A percentile compares a stretch with the other conserved stretches of the same genome.
phyloP scores from a whole-genome alignment of 2,797 vertebrate species.

The Cossypha polioptera region DNA sequence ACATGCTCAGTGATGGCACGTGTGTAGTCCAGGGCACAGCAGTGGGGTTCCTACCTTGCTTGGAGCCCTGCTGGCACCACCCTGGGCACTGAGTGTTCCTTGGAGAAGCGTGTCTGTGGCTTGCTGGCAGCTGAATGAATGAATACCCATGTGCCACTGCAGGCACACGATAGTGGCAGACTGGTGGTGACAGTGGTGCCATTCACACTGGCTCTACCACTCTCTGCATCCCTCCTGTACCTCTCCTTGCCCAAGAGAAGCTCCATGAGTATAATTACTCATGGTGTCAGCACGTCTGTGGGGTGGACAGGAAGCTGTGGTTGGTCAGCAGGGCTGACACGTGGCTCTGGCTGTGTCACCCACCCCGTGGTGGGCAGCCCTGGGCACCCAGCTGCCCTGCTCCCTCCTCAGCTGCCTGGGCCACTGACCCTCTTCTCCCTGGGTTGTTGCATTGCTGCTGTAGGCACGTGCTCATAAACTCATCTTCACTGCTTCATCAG shows the following conservation, averaged over 20 bases:
- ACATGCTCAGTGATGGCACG: not conserved
- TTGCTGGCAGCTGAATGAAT: not conserved
- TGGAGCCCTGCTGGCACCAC: not conserved
- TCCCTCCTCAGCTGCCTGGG: fast-evolving
- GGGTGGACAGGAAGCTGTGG: not conserved
- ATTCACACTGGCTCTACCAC: not conserved
- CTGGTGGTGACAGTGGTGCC: fast-evolving
- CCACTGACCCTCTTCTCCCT: not conserved
- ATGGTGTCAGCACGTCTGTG: fast-evolving
- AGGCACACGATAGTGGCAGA: fast-evolving
- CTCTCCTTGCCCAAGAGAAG: fast-evolving
- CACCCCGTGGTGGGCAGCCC: not conserved
- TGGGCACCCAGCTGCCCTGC: fast-evolving
- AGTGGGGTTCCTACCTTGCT: not conserved
- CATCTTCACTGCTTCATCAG: not conserved
- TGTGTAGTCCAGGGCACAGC: not conserved
- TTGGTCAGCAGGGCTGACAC: not conserved
- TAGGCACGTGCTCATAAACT: not conserved
- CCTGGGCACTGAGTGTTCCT: not conserved
- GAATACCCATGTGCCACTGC: not conserved
- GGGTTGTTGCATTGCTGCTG: not conserved
- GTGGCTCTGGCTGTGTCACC: not conserved
- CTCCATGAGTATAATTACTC: not conserved
- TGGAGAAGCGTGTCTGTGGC: not conserved
- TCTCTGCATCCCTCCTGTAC: not conserved